These are phyloP conservation scores for Gerris lacustris DNA, from an alignment of 2,888 invertebrate species.

Conservation along the genomic window DNA sequence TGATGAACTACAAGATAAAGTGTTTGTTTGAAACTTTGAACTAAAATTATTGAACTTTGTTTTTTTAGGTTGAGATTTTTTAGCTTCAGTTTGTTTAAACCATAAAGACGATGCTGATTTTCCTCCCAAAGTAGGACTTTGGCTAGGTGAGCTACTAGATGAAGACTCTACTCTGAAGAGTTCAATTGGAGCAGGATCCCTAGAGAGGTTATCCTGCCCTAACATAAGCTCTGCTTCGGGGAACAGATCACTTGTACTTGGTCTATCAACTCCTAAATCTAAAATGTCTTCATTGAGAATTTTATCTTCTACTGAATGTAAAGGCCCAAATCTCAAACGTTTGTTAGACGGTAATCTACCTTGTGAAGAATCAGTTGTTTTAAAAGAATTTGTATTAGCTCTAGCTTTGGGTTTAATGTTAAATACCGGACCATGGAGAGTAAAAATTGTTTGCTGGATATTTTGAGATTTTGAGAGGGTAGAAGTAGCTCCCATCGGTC, in stretches of 20 bases:
- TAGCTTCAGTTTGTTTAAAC: conserved; percentile 19
- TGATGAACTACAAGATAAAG: background rate
- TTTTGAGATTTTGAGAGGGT: too few relatives aligned
- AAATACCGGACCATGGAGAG: too few relatives aligned
- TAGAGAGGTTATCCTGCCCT: conserved; percentile 53
- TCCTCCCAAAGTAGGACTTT: conserved; percentile 26
- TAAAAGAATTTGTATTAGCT: too few relatives aligned
- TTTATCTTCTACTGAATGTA: conserved; percentile 41
- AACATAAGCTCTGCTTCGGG: conserved; percentile 63
- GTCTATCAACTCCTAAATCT: conserved; percentile 64
- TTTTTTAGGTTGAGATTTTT: background rate
- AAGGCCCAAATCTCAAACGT: too few relatives aligned
- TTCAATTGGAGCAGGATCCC: conserved; percentile 36
- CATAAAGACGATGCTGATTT: conserved; percentile 15
- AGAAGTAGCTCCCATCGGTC: too few relatives aligned
- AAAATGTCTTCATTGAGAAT: conserved; percentile 67
- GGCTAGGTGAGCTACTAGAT: conserved; percentile 34
- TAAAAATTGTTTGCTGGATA: too few relatives aligned
- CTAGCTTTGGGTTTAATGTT: too few relatives aligned
- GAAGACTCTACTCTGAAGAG: conserved; percentile 38
- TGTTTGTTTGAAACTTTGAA: too few relatives aligned
- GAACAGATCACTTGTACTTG: conserved; percentile 65
- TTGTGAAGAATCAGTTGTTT: too few relatives aligned
- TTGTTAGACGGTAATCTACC: too few relatives aligned
- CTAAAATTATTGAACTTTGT: too few relatives aligned